These are phyloP conservation scores for Hofmannophila pseudospretella DNA, from an alignment of 2,888 invertebrate genomes.

Conservation along the genomic window DNA sequence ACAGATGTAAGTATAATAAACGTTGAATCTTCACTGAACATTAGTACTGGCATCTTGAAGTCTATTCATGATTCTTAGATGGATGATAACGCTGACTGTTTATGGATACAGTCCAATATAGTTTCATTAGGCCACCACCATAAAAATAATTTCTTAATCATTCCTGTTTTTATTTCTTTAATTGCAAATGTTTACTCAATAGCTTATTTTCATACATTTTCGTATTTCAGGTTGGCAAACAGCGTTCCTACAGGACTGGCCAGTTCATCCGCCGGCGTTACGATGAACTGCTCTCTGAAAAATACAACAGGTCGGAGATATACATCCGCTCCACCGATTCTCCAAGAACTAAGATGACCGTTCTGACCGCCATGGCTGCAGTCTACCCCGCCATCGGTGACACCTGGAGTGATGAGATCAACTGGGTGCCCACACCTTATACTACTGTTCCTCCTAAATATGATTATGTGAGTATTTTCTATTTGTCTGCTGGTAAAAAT, in stretches of 20 bases:
- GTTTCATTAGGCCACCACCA: no score
- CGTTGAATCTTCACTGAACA: neutral
- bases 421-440: constrained; percentile 42
- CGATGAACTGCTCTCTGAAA: constrained; percentile 25
- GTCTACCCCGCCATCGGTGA: constrained; percentile 26
- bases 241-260: constrained; percentile 28
- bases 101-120: no score
- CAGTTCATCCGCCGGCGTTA: constrained; percentile 32
- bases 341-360: constrained; percentile 42
- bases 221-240: constrained; percentile 28
- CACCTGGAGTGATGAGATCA: constrained; percentile 30
- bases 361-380: constrained; percentile 35
- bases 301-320: constrained; percentile 41
- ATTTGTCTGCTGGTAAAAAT: no score
- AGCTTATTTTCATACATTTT: no score
- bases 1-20: constrained; percentile 30
- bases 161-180: no score
- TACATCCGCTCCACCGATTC: constrained; percentile 45
- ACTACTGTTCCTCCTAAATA: constrained; percentile 34
- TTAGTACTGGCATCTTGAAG: no score
- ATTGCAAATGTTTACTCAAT: no score
- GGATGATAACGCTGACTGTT: no score
- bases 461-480: constrained; percentile 34
- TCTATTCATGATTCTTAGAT: no score
- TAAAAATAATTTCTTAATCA: no score